Evolutionary conservation across 2,113 vertebrate genomes (phyloP), one percentile per base, ranked within the genome.

Genomic region (Onychostruthus taczanowskii): DNA sequence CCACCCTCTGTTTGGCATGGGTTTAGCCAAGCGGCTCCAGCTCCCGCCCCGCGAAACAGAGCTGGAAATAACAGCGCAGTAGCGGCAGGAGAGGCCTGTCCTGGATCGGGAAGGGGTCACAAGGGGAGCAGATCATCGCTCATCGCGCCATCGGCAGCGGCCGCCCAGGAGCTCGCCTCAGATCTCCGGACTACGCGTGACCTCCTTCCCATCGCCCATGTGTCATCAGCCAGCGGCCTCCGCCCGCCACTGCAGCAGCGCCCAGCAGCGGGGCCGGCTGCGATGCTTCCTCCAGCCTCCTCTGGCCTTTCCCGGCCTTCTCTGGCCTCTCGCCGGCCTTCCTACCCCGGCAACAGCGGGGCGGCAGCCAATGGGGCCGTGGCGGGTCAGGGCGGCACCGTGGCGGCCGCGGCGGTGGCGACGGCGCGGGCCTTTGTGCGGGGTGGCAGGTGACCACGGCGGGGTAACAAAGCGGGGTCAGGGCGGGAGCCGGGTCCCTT

Each of bases 401-500:
- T 49, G 47, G 95, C 84, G 78, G 92, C 70, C 24, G 49, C 31
- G 28, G 84, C 67, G 7, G 92, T 19, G 47, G 86, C 80, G 44
- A 94, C 87, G 82, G 94, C 72, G 47, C 37, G 11, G 62, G 94
- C 95, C 97, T 96, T 98, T 98, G 97, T 97, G 94, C 88, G 35
- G 89, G 95, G 94, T 97, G 98, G 98, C 98, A 98, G 98, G 98
- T 98, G 98, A 98, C 98, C 98, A 98, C 90, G 98, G 95, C 94
- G 80, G 89, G 86, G 85, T 96, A 97, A 99, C 98, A 98, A 98
- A 98, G 98, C 91, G 62, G 97, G 98, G 98, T 98, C 98, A 98
- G 96, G 93, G 94, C 93, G 94, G 95, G 97, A 98, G 98, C 97
- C 89, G 94, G 97, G 96, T 96, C 97, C 96, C 96, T 98, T 98